Evolutionary conservation across 2,113 vertebrate species (phyloP), one percentile per base, ranked within the genome.

Genomic region (Scalopus aquaticus): DNA sequence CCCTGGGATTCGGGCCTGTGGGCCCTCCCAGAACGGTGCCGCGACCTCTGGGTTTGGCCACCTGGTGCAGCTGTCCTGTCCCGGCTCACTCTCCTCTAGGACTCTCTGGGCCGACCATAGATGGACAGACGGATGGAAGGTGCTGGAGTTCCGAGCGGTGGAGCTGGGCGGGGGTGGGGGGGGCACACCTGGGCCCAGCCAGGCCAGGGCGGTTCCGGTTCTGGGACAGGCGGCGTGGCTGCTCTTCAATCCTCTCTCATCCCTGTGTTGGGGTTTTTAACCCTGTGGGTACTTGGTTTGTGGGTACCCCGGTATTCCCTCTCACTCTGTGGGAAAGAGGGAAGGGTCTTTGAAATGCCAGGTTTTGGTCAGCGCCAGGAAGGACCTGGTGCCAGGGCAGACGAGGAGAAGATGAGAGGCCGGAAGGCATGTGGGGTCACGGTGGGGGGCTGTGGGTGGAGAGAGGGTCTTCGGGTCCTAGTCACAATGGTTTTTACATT

Each of bases 171-270:
- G n/a, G n/a, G n/a, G n/a, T n/a, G n/a, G n/a, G n/a, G n/a, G n/a
- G n/a, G n/a, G n/a, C n/a, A n/a, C n/a, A n/a, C n/a, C n/a, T n/a
- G 28, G 9, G 24, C 46, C 65, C 24, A 28, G 67, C 15, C 35
- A 39, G 83, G n/a, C 80, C 22, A 46, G 80, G n/a, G n/a, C n/a
- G n/a, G n/a, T n/a, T n/a, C n/a, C n/a, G n/a, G n/a, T n/a, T n/a
- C n/a, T n/a, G 12, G 1, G 7, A 42, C 60, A 51, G 26, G 46
- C 0, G 0, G 82, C 46, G 7, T 39, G 10, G 22, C 17, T 5
- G 22, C 12, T 17, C 58, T 9, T 5, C 16, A 10, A 7, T 35
- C 22, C 60, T 67, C 3, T 0, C 15, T 39, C 39, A 6, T 3
- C 15, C 35, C 51, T 70, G 51, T 11, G 51, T 2, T 8, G 51